Base-by-base conservation (phyloP, 1,140 invertebrate species). In the Drosophila saltans region DNA sequence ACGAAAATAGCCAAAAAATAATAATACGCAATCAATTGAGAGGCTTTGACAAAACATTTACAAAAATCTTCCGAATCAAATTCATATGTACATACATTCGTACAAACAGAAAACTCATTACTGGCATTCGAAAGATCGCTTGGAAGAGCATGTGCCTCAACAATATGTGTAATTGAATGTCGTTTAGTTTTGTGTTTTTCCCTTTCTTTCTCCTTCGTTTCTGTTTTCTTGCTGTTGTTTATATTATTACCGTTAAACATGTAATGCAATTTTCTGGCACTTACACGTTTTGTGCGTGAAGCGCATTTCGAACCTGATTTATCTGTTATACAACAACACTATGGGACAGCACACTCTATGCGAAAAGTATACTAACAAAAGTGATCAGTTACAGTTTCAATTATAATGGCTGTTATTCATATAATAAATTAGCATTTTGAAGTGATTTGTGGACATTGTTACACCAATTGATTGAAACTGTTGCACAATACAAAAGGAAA, bases 251-350 rank as follows among this genome's bases (percentile, higher is more conserved):
- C 45, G 41, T 80, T 68, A 65, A 52, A 26, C 59, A 39, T 70
- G 77, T 80, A 67, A 80, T 80, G 78, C 48, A 71, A 75, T 80
- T 78, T 77, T 74, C 64, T 77, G 60, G 69, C 69, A 68, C 61
- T 68, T 80, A 80, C 78, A 80, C 78, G 64, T 57, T 66, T 71
- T 72, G 59, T 80, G 67, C 78, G 72, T 80, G 72, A 75, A 80
- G n/a, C 59, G 66, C 60, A 80, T 75, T 68, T 65, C 40, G 16
- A 72, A 80, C 43, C 45, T 21, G 48, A 61, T 55, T 69, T 28
- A 40, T 16, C 45, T 2, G 60, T 80, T 80, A 80, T 72, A 80
- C 56, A 80, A 80, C 40, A 10, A 52, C 2, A 52, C 45, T 26
- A 26, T 9, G 16, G 59, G 63, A 74, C 66, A 48, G 28, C 40